Conservation (phyloP, 2,797 vertebrate genomes). For the Trachops cirrhosus region DNA sequence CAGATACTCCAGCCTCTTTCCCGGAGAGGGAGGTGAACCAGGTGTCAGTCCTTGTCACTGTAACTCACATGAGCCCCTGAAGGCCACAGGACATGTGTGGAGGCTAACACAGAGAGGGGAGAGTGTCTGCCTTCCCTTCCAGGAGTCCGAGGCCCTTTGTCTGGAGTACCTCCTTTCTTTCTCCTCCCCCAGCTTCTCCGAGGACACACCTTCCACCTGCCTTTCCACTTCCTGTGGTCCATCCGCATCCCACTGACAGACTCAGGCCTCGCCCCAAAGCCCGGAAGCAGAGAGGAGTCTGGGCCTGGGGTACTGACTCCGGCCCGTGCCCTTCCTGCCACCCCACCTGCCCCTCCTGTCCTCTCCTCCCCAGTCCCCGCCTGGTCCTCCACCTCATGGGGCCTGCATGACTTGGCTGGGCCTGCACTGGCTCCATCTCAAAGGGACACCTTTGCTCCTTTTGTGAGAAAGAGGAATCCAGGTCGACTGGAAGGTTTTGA, state of each 20-base stretch:
- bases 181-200: background rate
- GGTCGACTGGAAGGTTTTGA: background rate
- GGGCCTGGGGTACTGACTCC: no score
- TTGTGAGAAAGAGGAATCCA: background rate
- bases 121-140: background rate
- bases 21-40: background rate
- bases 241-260: background rate
- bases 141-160: background rate
- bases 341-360: rapidly evolving
- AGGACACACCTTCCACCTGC: background rate
- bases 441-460: background rate
- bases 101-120: background rate
- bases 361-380: background rate
- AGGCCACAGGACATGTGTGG: background rate
- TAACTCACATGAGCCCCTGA: background rate
- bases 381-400: rapidly evolving
- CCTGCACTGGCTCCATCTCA: no score
- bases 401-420: background rate
- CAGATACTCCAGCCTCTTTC: background rate
- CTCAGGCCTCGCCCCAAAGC: background rate
- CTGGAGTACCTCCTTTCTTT: background rate
- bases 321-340: background rate
- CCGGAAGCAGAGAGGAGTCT: background rate
- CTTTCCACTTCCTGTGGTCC: background rate
- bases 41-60: background rate